These are phyloP conservation scores for Cheilinus undulatus DNA, from an alignment of 2,113 vertebrate genomes.

Conservation along the genomic window DNA sequence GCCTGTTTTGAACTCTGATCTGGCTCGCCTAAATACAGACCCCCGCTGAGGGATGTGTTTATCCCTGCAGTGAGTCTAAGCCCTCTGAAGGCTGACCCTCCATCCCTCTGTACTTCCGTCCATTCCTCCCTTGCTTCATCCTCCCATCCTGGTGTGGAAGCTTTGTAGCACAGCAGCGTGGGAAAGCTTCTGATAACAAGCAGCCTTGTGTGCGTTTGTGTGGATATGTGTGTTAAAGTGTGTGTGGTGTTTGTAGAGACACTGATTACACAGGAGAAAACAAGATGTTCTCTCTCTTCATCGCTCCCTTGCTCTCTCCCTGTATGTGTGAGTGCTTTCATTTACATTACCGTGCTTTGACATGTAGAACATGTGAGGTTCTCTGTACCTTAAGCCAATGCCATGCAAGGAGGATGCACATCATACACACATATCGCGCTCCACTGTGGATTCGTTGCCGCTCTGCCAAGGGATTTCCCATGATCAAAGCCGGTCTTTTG, in stretches of 20 bases:
- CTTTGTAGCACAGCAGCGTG: slow-evolving; percentile 79
- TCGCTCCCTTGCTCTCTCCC: slow-evolving; percentile 54
- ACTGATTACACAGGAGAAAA: slow-evolving; percentile 75
- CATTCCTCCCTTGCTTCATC: slow-evolving; percentile 73
- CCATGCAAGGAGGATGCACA: slow-evolving; percentile 38
- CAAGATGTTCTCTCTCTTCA: slow-evolving; percentile 72
- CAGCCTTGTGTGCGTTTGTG: slow-evolving; percentile 63
- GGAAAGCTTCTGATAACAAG: slow-evolving; percentile 81
- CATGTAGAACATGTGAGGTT: slow-evolving; percentile 40
- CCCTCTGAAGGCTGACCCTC: slow-evolving; percentile 75
- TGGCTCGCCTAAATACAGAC: slow-evolving; percentile 63
- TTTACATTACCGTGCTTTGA: slow-evolving; percentile 54
- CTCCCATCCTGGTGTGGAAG: slow-evolving; percentile 73
- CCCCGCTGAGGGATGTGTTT: slow-evolving; percentile 75
- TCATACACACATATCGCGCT: slow-evolving; percentile 26
- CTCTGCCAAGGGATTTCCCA: slow-evolving; percentile 80
- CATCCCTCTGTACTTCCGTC: slow-evolving; percentile 71
- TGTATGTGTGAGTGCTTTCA: slow-evolving; percentile 26
- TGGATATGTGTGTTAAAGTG: slow-evolving; percentile 38
- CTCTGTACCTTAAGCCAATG: slow-evolving; percentile 39
- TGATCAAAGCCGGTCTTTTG: slow-evolving; percentile 85
- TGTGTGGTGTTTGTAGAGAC: slow-evolving; percentile 60
- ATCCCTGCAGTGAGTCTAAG: slow-evolving; percentile 76
- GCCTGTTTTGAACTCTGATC: slow-evolving; percentile 75
- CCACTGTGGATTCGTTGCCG: slow-evolving; percentile 68